phyloP scores from a whole-genome alignment of 2,888 invertebrate genomes.

The Bellardia pandia region DNA sequence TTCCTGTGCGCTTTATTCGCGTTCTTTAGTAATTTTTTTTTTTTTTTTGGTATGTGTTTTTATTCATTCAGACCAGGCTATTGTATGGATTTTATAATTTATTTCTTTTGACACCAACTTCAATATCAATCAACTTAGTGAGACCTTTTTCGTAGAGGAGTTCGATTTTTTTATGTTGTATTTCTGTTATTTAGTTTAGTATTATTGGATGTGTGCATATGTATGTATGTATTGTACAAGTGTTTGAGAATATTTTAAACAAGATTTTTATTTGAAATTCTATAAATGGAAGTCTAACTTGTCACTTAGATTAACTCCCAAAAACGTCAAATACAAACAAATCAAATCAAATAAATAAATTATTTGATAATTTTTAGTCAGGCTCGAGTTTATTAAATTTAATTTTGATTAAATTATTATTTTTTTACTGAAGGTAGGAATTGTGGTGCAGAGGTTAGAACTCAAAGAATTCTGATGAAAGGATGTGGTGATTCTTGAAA shows the following conservation, averaged over 20 bases:
- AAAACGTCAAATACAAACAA: no score
- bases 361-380: no score
- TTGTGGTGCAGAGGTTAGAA: no score
- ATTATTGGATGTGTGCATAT: not conserved
- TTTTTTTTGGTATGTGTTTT: not conserved
- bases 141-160: not conserved
- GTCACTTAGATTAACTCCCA: no score
- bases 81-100: not conserved
- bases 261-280: conserved; percentile 36
- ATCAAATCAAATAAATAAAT: no score
- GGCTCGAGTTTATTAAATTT: no score
- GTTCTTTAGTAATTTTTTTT: not conserved
- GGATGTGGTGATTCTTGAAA: no score
- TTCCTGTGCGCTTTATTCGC: not conserved
- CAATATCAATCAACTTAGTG: conserved; percentile 32
- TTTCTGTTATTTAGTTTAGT: conserved; percentile 4
- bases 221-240: not conserved
- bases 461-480: no score
- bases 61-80: not conserved
- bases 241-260: conserved; percentile 4
- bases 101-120: conserved; percentile 12
- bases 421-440: no score
- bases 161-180: not conserved
- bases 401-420: no score
- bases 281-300: not conserved